Evolutionary conservation across 2,888 invertebrate species (phyloP), one percentile per base, ranked within the genome.

Genomic region (Plutella xylostella): DNA sequence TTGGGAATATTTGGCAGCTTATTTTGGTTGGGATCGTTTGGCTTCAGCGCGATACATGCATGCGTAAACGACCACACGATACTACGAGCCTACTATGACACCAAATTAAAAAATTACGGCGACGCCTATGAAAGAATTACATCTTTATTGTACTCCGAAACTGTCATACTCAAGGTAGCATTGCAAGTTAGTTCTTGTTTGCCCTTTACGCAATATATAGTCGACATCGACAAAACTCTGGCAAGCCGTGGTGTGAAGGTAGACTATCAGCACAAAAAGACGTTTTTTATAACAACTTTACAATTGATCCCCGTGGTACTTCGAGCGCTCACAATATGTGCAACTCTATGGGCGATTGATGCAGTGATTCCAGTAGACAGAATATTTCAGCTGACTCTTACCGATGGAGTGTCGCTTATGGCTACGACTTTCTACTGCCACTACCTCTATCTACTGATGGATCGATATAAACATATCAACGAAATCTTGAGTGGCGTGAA

Each of bases 51-150:
- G n/a, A n/a, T n/a, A n/a, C n/a, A n/a, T n/a, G 55, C 65, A 15
- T 61, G 62, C 19, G 41, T 25, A 9, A 54, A 66, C 46, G 68
- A 70, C 35, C 70, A 73, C 49, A 68, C 69, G 1, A 60, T 77
- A 28, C 47, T 77, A 12, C 58, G 73, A 21, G 52, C 54, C n/a
- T 49, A 77, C 12, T 72, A 70, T 43, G 56, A 65, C 12, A 77
- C 78, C 0, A 71, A 64, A 53, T 49, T 77, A 17, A 58, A 63
- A 47, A 61, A 65, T 7, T 78, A 75, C 44, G 77, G 75, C 0
- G 78, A 77, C 45, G 60, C 63, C 39, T 63, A 62, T 20, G 73
- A 75, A 48, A 62, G 63, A 45, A 48, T 63, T 14, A 51, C 57
- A 1, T 62, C 68, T 2, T 42, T 61, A 0, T 1, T 59, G 0